phyloP scores from a whole-genome alignment of 2,797 vertebrate genomes.

The Urocyon cinereoargenteus region DNA sequence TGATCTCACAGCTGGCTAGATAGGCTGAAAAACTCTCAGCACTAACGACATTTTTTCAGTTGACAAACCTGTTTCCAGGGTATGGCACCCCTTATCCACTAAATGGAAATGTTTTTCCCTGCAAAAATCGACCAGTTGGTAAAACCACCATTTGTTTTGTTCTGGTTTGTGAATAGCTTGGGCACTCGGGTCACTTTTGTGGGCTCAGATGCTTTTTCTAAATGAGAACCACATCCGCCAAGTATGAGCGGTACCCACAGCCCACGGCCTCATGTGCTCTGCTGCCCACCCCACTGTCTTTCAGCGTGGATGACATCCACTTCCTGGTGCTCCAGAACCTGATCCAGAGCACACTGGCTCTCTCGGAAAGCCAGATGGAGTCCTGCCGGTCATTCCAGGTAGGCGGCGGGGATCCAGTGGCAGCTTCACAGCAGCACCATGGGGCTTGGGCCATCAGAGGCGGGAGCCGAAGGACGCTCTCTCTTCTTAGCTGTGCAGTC shows the following conservation, averaged over 20 bases:
- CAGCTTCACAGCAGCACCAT: accelerated
- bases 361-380: slow-evolving; percentile 96
- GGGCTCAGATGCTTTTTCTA: neutral
- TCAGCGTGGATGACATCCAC: slow-evolving; percentile 94
- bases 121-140: neutral
- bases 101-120: neutral
- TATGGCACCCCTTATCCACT: accelerated
- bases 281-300: slow-evolving; percentile 42
- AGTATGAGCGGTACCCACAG: accelerated
- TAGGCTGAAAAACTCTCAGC: neutral
- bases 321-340: slow-evolving; percentile 95
- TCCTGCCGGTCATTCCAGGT: slow-evolving; percentile 96
- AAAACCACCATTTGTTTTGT: neutral
- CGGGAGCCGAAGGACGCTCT: accelerated
- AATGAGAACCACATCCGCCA: accelerated
- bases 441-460: accelerated
- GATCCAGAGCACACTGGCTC: slow-evolving; percentile 96
- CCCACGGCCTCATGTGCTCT: neutral
- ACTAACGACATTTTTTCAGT: neutral
- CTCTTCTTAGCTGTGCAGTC: neutral
- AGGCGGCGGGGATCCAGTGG: neutral
- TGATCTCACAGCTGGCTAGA: neutral
- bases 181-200: neutral
- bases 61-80: neutral
- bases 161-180: neutral